A percentile compares a stretch with the other conserved stretches of the same genome.
Evolutionary conservation across 1,140 invertebrate genomes (phyloP).

Genomic region (Mamestra configurata): DNA sequence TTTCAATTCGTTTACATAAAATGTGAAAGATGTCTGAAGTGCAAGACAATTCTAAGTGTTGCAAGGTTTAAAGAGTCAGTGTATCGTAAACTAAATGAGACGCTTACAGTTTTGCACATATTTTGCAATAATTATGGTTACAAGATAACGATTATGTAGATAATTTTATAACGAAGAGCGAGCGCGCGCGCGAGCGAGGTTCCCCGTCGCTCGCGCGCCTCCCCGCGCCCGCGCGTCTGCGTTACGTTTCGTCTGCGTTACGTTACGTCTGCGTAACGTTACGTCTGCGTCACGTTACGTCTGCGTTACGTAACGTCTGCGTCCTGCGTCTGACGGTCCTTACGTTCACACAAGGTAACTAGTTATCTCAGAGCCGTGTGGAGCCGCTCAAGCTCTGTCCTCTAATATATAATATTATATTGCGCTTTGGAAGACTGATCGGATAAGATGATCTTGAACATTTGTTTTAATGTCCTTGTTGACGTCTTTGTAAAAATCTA

Average conservation of each 20-base stretch:
- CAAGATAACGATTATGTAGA: slow-evolving; percentile 81
- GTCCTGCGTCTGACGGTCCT: slow-evolving; percentile 14
- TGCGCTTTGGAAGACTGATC: slow-evolving; percentile 59
- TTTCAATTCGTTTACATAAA: slow-evolving; percentile 78
- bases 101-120: slow-evolving; percentile 87
- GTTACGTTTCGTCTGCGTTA: no score
- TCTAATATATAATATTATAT: slow-evolving; percentile 52
- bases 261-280: no score
- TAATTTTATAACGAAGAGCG: slow-evolving; percentile 75
- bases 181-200: slow-evolving; percentile 68
- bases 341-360: slow-evolving; percentile 15
- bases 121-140: slow-evolving; percentile 86
- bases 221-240: slow-evolving; percentile 64
- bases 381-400: slow-evolving; percentile 37
- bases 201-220: slow-evolving; percentile 75
- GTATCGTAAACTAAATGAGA: slow-evolving; percentile 85
- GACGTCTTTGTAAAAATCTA: slow-evolving; percentile 47
- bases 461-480: slow-evolving; percentile 49
- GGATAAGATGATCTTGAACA: slow-evolving; percentile 56
- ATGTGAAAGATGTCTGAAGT: slow-evolving; percentile 74
- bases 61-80: slow-evolving; percentile 82
- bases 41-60: slow-evolving; percentile 82
- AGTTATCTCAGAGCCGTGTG: slow-evolving; percentile 34
- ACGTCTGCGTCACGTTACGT: no score
- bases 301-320: no score